These are phyloP conservation scores for Hirtodrosophila duncani DNA, from an alignment of 2,888 invertebrate species.

Conservation along the genomic window DNA sequence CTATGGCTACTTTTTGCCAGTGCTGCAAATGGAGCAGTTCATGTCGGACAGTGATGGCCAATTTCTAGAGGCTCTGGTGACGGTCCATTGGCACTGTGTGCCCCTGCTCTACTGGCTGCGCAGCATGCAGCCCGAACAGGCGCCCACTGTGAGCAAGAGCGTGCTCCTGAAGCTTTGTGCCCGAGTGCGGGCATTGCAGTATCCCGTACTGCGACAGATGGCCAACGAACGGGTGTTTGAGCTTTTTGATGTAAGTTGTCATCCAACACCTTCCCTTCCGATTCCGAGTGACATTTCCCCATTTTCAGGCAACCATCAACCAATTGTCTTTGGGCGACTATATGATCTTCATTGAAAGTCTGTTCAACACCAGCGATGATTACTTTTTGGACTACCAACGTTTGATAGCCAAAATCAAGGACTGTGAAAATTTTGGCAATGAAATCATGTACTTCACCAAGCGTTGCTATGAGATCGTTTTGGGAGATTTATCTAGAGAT, in stretches of 20 bases:
- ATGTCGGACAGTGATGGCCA: constrained; percentile 3
- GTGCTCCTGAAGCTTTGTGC: constrained; percentile 49
- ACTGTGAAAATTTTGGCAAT: constrained; percentile 9
- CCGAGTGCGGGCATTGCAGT: constrained; percentile 57
- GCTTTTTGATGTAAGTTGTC: constrained; percentile 30
- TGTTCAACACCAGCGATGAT: constrained; percentile 58
- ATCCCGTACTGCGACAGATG: constrained; percentile 44
- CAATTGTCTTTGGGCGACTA: constrained; percentile 56
- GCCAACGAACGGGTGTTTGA: constrained; percentile 10
- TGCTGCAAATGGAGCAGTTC: constrained; percentile 29
- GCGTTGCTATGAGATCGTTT: constrained; percentile 41
- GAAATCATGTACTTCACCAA: constrained; percentile 24
- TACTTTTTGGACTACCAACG: constrained; percentile 11
- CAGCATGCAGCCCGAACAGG: constrained; percentile 9
- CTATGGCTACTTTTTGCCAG: constrained; percentile 33
- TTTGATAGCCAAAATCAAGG: constrained; percentile 29
- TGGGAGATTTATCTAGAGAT: too few relatives aligned
- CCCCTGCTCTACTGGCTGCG: constrained; percentile 69
- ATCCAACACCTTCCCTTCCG: not conserved
- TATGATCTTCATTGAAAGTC: constrained; percentile 57
- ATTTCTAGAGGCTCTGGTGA: constrained; percentile 34
- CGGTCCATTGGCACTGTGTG: constrained; percentile 70
- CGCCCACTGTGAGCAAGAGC: constrained; percentile 18
- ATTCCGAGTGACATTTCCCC: too few relatives aligned
- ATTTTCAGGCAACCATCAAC: constrained; percentile 35